A percentile compares a stretch with the other conserved stretches of the same genome.
phyloP scores from a whole-genome alignment of 1,140 invertebrate genomes.

The Meloidogyne exigua region DNA sequence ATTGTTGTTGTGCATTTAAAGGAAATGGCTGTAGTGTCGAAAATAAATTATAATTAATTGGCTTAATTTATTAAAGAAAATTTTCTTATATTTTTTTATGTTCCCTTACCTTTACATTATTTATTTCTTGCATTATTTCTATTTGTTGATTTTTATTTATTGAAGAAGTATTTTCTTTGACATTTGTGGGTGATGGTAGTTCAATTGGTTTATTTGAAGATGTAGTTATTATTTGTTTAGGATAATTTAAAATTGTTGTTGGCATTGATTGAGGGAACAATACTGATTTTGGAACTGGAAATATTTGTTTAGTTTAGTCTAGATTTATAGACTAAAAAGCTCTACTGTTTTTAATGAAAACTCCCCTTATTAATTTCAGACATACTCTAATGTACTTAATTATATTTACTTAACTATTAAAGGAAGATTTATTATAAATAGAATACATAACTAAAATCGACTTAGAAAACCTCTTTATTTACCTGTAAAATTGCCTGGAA shows the following conservation, averaged over 20 bases:
- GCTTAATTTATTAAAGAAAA: neutral
- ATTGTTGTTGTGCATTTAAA: neutral
- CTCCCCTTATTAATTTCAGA: too few species aligned
- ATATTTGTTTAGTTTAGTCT: too few species aligned
- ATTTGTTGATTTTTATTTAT: neutral
- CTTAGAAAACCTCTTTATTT: neutral
- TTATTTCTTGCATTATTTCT: neutral
- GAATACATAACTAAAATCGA: too few species aligned
- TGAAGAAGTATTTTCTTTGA: neutral
- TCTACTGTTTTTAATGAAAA: too few species aligned
- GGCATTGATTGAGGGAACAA: neutral
- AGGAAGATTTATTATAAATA: too few species aligned
- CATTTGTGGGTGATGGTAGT: neutral
- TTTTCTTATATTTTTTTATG: neutral
- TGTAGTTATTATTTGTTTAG: neutral
- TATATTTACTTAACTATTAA: too few species aligned
- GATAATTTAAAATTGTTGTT: neutral
- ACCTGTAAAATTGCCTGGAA: too few species aligned
- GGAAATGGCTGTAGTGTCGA: neutral
- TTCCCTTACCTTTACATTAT: neutral
- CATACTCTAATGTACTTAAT: too few species aligned
- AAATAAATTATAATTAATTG: neutral
- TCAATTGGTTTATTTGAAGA: neutral
- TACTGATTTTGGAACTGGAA: neutral
- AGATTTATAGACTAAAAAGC: too few species aligned